Percentiles rank a stretch among this genome's conserved stretches.
Evolutionary conservation across 2,113 vertebrate species (phyloP).

Genomic region (Oophaga pumilio): DNA sequence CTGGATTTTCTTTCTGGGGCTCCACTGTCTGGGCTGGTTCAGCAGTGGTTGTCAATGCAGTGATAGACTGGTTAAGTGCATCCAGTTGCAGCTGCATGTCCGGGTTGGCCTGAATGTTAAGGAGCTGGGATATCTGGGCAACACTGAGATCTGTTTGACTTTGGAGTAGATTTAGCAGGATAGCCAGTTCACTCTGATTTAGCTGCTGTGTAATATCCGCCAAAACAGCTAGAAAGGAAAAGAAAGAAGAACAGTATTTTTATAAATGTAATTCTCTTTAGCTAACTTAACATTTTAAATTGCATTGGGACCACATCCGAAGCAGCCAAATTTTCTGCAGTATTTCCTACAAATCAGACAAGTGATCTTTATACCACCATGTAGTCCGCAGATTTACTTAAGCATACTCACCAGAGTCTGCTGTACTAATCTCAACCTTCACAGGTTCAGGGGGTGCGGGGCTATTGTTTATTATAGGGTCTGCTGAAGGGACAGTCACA

Average conservation of each 20-base stretch:
- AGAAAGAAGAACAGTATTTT: not conserved
- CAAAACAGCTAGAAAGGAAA: slow-evolving; percentile 73
- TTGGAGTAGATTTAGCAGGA: slow-evolving; percentile 94
- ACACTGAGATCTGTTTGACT: slow-evolving; percentile 92
- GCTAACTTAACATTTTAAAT: not conserved
- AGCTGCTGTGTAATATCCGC: slow-evolving; percentile 92
- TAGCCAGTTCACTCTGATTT: slow-evolving; percentile 93
- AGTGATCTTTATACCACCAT: not conserved
- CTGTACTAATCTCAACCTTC: slow-evolving; percentile 69
- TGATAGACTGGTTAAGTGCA: slow-evolving; percentile 88
- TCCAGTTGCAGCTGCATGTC: slow-evolving; percentile 88
- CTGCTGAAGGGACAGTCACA: slow-evolving; percentile 78
- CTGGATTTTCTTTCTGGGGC: slow-evolving; percentile 69
- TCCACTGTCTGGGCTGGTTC: slow-evolving; percentile 71
- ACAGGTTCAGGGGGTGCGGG: slow-evolving; percentile 76
- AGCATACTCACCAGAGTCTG: not conserved
- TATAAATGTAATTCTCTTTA: not conserved
- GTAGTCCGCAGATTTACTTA: too few relatives aligned
- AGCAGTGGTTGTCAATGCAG: slow-evolving; percentile 81
- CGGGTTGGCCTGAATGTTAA: slow-evolving; percentile 85
- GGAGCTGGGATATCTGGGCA: slow-evolving; percentile 91
- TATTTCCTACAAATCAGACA: not conserved
- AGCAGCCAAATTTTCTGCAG: not conserved
- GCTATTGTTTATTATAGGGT: slow-evolving; percentile 84
- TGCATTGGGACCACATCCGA: not conserved